Base-by-base conservation (phyloP, 2,113 vertebrate genomes). In the Oreotrochilus melanogaster region DNA sequence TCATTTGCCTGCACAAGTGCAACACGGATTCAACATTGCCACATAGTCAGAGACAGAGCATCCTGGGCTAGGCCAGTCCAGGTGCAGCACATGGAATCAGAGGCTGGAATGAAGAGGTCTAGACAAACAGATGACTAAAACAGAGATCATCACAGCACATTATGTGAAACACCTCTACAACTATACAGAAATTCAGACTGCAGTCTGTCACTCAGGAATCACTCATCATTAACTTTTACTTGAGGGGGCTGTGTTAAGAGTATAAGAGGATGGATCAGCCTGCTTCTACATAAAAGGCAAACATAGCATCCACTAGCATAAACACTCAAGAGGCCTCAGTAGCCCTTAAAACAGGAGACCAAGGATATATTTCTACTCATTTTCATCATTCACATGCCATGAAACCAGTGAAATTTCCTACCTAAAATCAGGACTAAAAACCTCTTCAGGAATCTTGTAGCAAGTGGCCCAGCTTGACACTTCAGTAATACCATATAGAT, bases 401-500 rank as follows among this genome's bases (percentile, higher is more conserved):
- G 10, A 66, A 51, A 85, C n/a, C 9, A 72, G 48, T 31, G n/a
- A 45, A 17, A 47, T 89, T 79, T 65, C 97, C 61, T 96, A 98
- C 97, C 96, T 95, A 86, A 91, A 86, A 95, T 97, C 72, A 78
- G 86, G 65, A 74, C 78, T 97, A 92, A 96, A 98, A 94, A 88
- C 91, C 48, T 97, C 96, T 88, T 99, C 98, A 60, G 99, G 98
- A 88, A 99, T 96, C 95, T 85, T 97, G 94, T 98, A 98, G 75
- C 96, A 99, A 72, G 97, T 98, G 19, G 99, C 99, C 99, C 99
- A 99, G 96, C 99, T 99, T 85, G 99, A 99, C 53, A 99, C 99
- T 89, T 99, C 99, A 13, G 99, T 99, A 86, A 99, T 98, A 50
- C 99, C 99, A 48, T 99, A 99, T 56, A 99, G 93, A 96, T 99